Evolutionary conservation across 1,140 invertebrate genomes (phyloP).

Genomic region (Elymnias hypermnestra): DNA sequence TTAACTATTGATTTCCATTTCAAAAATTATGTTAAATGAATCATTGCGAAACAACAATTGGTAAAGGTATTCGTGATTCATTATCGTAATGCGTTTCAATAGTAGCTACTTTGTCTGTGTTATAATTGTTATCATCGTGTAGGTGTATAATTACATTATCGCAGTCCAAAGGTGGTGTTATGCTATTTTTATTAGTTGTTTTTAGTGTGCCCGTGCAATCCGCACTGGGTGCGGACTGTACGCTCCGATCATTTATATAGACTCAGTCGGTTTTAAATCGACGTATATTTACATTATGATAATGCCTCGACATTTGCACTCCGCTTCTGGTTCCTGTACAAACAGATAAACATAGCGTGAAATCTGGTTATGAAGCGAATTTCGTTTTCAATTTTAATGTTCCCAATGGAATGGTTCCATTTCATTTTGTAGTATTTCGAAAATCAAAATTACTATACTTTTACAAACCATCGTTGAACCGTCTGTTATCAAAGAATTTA

Average conservation of each 20-base stretch:
- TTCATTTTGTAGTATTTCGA: no score
- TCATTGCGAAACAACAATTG: conserved; percentile 1
- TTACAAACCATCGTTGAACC: no score
- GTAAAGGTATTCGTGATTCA: neutral
- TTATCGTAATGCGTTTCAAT: neutral
- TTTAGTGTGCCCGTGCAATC: conserved; percentile 58
- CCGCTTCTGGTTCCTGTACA: conserved; percentile 32
- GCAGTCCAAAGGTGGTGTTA: conserved; percentile 1
- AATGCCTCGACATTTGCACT: conserved; percentile 21
- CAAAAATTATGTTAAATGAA: neutral
- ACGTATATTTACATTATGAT: conserved; percentile 38
- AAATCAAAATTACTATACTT: no score
- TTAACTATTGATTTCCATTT: neutral
- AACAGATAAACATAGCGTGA: conserved; percentile 12
- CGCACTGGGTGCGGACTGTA: conserved; percentile 48
- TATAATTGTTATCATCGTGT: neutral
- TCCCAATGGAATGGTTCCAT: neutral
- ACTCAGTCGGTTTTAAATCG: conserved; percentile 39
- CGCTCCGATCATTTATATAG: conserved; percentile 41
- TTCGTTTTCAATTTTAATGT: neutral
- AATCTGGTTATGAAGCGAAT: conserved; percentile 8
- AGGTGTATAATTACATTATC: neutral
- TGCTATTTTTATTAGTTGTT: conserved; percentile 29
- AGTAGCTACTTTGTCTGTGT: neutral
- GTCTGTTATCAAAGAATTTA: no score